These are phyloP conservation scores for Pao palembangensis DNA, from an alignment of 2,113 vertebrate species.

Conservation along the genomic window DNA sequence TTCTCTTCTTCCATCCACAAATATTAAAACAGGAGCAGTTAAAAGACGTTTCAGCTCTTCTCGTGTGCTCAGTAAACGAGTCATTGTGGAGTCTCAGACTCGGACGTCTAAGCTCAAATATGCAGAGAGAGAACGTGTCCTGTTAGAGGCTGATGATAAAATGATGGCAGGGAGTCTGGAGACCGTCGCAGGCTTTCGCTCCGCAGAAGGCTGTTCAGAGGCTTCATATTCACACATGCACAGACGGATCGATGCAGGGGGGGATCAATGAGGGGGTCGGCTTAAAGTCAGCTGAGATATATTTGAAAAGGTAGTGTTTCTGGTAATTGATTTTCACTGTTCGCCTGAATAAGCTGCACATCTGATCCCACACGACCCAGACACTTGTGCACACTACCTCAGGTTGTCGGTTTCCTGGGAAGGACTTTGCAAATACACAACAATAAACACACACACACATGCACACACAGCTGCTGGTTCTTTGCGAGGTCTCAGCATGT, in stretches of 20 bases:
- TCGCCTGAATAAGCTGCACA: conserved; percentile 39
- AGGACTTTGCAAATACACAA: neutral
- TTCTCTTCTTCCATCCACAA: conserved; percentile 27
- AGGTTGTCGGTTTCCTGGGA: too few species aligned
- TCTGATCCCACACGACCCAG: conserved; percentile 13
- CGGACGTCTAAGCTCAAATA: conserved; percentile 19
- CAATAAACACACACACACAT: neutral
- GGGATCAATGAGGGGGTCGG: conserved; percentile 48
- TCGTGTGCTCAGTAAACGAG: conserved; percentile 29
- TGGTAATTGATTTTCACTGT: conserved; percentile 43
- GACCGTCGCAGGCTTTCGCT: conserved; percentile 22
- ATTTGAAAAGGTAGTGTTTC: conserved; percentile 54
- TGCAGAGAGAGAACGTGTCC: conserved; percentile 1
- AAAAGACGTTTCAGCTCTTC: conserved; percentile 40
- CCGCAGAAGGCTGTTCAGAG: too few species aligned
- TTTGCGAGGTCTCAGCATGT: neutral
- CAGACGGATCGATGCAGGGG: conserved; percentile 50
- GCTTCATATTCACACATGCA: conserved; percentile 10
- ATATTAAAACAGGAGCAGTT: conserved; percentile 35
- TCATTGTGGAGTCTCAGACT: conserved; percentile 29
- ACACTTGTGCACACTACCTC: neutral
- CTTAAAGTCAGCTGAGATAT: conserved; percentile 32
- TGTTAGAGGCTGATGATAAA: conserved; percentile 21
- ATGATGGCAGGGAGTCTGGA: conserved; percentile 1
- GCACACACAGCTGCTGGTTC: too few species aligned